Evolutionary conservation across 2,113 vertebrate genomes (phyloP).

Genomic region (Bubo scandiacus): DNA sequence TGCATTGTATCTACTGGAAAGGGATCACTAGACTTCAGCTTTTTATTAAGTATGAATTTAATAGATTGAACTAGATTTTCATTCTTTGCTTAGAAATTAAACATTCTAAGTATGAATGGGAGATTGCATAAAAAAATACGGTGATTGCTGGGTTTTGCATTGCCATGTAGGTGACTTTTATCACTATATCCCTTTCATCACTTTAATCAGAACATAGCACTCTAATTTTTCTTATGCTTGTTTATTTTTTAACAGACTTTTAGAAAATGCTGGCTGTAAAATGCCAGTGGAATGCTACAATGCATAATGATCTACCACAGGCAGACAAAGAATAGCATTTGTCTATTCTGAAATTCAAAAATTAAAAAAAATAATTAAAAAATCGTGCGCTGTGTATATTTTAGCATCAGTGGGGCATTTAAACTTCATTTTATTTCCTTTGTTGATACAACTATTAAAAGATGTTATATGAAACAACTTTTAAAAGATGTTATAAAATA

Average conservation of each 20-base stretch:
- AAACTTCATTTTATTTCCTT: not conserved
- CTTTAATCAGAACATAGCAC: not conserved
- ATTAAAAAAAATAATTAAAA: not conserved
- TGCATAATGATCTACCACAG: not conserved
- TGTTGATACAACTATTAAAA: not conserved
- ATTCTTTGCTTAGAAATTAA: not conserved
- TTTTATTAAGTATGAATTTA: not conserved
- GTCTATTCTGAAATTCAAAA: not conserved
- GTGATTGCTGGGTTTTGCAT: not conserved
- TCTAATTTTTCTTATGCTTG: not conserved
- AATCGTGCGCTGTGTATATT: not conserved
- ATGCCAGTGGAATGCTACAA: not conserved
- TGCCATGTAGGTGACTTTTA: not conserved
- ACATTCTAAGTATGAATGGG: not conserved
- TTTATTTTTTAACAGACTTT: not conserved
- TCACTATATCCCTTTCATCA: not conserved
- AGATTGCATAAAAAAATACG: not conserved
- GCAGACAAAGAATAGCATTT: not conserved
- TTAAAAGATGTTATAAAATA: not conserved
- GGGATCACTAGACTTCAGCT: not conserved
- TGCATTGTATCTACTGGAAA: not conserved
- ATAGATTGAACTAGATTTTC: not conserved
- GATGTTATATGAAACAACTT: not conserved
- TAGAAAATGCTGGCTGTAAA: not conserved
- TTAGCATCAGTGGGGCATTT: not conserved